Base-by-base conservation (phyloP, 2,888 invertebrate species). In the Diloba caeruleocephala region DNA sequence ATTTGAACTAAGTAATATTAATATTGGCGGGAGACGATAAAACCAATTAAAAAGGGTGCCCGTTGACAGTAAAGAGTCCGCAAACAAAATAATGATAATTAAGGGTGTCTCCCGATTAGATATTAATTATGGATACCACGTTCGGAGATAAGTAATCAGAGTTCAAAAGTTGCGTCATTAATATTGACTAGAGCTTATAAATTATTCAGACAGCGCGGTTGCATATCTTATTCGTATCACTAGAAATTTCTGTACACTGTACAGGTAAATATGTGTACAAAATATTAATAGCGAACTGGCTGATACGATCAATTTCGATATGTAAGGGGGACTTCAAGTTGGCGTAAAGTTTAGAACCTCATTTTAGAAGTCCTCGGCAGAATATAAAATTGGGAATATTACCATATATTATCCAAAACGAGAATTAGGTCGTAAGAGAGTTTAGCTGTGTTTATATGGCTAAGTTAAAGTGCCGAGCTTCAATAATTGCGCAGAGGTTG, bases 91-190 rank as follows among this genome's bases (percentile, higher is more conserved):
- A 62, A 62, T 65, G 43, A 45, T 55, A 56, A 74, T 60, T 53
- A 67, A 61, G 53, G 53, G 42, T 26, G 15, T 34, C 15, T 57
- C 37, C 28, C 34, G 55, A 69, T 72, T 61, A 62, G 49, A 56
- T 48, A 63, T 78, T 79, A 66, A 77, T 61, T 68, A 83, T 80
- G 76, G 54, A 74, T 49, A 67, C 75, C 84, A 82, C 83, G 85
- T 79, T 62, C 70, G 32, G 49, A 64, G 69, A 74, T 78, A 72
- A 67, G 72, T 81, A 85, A 83, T 79, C 78, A 81, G 74, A 81
- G 74, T 78, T 78, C 71, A 77, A 79, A 79, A 80, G 78, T 69
- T 69, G 50, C 53, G 67, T 62, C 74, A 74, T 83, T 76, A 79
- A 82, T 79, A 79, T 75, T 80, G 73, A 76, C 61, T 61, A 68